phyloP scores from a whole-genome alignment of 2,113 vertebrate species.

The Callipepla californica region DNA sequence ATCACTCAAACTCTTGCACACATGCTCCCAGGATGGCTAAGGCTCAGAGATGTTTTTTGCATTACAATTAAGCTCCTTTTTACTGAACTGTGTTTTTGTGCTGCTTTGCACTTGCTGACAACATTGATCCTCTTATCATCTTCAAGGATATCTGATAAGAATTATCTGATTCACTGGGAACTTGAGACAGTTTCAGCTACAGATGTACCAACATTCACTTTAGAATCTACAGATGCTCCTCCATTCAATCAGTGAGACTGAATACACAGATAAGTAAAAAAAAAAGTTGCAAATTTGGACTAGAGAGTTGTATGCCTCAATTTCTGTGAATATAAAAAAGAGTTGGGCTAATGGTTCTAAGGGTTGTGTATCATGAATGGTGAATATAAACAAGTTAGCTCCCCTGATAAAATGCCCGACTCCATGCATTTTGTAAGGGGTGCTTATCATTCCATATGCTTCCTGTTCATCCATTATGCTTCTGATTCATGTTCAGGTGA shows the following conservation, averaged over 20 bases:
- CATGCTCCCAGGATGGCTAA: background rate
- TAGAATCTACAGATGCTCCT: background rate
- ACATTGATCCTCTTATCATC: slow-evolving; percentile 39
- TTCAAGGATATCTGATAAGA: slow-evolving; percentile 61
- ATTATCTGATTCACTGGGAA: slow-evolving; percentile 55
- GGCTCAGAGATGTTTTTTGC: background rate
- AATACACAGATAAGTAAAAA: background rate
- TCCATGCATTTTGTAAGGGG: background rate
- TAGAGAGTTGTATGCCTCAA: background rate
- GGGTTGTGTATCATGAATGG: background rate
- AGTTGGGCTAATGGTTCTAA: background rate
- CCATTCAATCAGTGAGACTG: background rate
- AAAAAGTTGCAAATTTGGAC: background rate
- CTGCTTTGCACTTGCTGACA: slow-evolving; percentile 36
- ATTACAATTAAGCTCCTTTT: slow-evolving; percentile 49
- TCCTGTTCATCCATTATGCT: background rate
- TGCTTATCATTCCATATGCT: background rate
- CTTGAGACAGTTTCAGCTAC: slow-evolving; percentile 50
- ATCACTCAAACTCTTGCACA: slow-evolving; percentile 39
- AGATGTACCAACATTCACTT: slow-evolving; percentile 34
- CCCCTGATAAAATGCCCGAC: background rate
- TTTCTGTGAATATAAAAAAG: background rate
- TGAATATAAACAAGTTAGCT: background rate
- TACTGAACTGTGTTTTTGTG: slow-evolving; percentile 3
- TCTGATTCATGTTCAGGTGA: background rate